phyloP scores from a whole-genome alignment of 2,888 invertebrate genomes.

The Fragum fragum region DNA sequence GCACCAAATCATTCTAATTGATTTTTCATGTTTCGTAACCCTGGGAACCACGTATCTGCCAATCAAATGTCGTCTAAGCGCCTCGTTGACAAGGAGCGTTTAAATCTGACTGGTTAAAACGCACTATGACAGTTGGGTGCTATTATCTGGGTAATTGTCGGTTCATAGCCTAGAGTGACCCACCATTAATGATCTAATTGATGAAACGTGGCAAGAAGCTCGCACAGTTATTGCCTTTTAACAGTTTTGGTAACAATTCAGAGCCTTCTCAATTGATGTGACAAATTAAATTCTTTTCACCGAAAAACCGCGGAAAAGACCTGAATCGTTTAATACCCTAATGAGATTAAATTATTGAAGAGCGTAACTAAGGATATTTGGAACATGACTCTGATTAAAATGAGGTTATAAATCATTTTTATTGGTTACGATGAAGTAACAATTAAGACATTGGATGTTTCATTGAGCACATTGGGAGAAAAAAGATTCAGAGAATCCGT shows the following conservation, averaged over 20 bases:
- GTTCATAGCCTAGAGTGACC: conserved; percentile 55
- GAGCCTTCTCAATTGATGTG: conserved; percentile 50
- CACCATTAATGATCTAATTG: conserved; percentile 57
- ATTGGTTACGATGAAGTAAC: conserved; percentile 17
- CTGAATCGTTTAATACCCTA: conserved; percentile 33
- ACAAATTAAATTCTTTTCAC: conserved; percentile 58
- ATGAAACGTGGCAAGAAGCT: conserved; percentile 53
- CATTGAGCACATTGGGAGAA: neutral
- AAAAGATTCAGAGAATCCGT: no score
- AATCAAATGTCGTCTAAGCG: conserved; percentile 52
- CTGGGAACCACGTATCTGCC: conserved; percentile 38
- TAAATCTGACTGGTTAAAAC: conserved; percentile 30
- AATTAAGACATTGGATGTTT: conserved; percentile 11
- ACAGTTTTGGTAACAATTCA: conserved; percentile 49
- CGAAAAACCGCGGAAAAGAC: conserved; percentile 39
- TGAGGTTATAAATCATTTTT: conserved; percentile 22
- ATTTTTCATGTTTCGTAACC: conserved; percentile 32
- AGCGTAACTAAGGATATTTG: conserved; percentile 14
- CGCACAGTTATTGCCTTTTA: conserved; percentile 58
- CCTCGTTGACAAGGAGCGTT: conserved; percentile 34
- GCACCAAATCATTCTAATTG: conserved; percentile 19
- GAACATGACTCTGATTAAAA: conserved; percentile 25
- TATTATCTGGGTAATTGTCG: conserved; percentile 56
- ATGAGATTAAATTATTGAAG: conserved; percentile 39
- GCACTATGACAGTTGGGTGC: conserved; percentile 45